phyloP scores from a whole-genome alignment of 2,797 vertebrate genomes.

The Argya squamiceps region DNA sequence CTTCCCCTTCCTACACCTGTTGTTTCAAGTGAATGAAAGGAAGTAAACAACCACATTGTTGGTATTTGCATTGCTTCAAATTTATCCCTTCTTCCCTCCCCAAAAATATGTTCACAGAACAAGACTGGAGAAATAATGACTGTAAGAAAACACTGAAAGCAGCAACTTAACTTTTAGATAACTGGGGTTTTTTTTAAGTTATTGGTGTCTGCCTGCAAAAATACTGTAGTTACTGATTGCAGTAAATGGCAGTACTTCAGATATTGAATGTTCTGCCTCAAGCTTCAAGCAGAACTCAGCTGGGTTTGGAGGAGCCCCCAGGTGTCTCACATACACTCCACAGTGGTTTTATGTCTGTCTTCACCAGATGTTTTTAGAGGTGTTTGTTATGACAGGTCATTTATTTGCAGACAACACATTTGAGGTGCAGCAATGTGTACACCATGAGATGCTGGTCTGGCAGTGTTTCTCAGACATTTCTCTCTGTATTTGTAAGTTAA shows the following conservation, averaged over 20 bases:
- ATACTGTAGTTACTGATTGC: not conserved
- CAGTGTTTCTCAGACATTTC: not conserved
- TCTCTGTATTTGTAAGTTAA: not conserved
- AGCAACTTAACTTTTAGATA: not conserved
- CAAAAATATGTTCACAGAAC: not conserved
- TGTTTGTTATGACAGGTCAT: not conserved
- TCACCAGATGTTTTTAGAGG: not conserved
- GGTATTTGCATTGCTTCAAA: not conserved
- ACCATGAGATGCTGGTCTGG: not conserved
- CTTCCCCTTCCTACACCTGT: not conserved
- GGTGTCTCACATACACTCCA: fast-evolving
- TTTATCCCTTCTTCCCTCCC: not conserved
- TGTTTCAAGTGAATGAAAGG: not conserved
- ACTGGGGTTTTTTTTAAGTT: fast-evolving
- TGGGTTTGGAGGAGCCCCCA: not conserved
- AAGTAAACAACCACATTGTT: not conserved
- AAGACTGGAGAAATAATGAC: not conserved
- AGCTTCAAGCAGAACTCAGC: not conserved
- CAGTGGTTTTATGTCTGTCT: not conserved
- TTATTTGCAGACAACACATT: not conserved
- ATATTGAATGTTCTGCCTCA: not conserved
- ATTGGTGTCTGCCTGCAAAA: not conserved
- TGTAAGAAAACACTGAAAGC: not conserved
- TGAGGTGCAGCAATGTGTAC: too few relatives aligned
- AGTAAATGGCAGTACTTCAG: not conserved